Evolutionary conservation across 1,140 invertebrate species (phyloP), one percentile per base, ranked within the genome.

Genomic region (Berghia stephanieae): DNA sequence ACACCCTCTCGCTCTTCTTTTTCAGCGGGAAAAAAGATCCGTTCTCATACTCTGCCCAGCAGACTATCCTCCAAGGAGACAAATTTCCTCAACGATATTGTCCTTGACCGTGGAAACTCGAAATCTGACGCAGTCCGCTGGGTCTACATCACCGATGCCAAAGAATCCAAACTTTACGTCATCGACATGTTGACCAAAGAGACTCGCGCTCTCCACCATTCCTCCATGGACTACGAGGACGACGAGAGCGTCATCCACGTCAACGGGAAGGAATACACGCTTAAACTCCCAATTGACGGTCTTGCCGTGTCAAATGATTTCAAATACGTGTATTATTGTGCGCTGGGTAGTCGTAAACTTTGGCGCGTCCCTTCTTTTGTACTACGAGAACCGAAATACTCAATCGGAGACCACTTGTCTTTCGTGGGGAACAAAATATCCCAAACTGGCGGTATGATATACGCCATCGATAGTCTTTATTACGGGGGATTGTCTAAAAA

Each of bases 71-170:
- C 38, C 55, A 75, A 63, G 34, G 36, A 42, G 42, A 75, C 72
- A 18, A 75, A 75, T 57, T 75, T 60, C 55, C 72, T 75, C 36
- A 75, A 75, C 38, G 72, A 75, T 40, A 75, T 75, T 40, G 72
- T 75, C 52, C 5, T 75, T 42, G 72, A 75, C 55, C 42, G 72
- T 3, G 72, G 52, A 16, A 44, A 27, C 27, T 1, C 42, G 6
- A 24, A 8, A 2, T 75, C 57, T 2, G 31, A 18, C 1, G 16
- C 46, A 4, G 72, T 34, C 52, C 43, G 27, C 24, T 63, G 42
- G 36, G 72, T 75, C 13, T 75, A 75, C 72, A 75, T 75, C 24
- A 75, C 72, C 2, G 72, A 75, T 57, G 72, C 72, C 40, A 24
- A 13, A 10, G 72, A 75, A n/a, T 42, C 10, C 55, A 75, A 75